Base-by-base conservation (phyloP, 2,113 vertebrate species). In the Barbus barbus region DNA sequence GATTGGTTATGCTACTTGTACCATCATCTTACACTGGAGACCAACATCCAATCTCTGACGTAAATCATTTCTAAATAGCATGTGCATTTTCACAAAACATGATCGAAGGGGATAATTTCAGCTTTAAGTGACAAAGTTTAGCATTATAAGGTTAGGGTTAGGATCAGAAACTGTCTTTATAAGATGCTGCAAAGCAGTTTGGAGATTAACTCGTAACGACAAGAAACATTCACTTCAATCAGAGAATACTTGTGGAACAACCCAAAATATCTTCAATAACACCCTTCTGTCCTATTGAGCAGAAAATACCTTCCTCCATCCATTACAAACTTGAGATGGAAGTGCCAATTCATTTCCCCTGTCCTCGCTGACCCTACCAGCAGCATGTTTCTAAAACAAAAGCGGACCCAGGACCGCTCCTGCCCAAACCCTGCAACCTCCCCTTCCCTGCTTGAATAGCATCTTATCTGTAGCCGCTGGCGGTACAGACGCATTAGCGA, bases 401-500 rank as follows among this genome's bases (percentile, higher is more conserved):
- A 87, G 71, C 12, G 61, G 85, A 26, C 83, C 81, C 28, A 31
- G 51, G 16, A 75, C 81, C 4, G 22, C 28, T 85, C 81, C 82
- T 73, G 31, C 51, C 38, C 38, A 24, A 51, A 31, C 38, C 18
- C 65, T 76, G 41, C 69, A 28, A 14, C 13, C 16, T 51, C 85
- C 84, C 65, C 36, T 72, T 84, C 84, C 56, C 44, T 77, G 60
- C 79, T 83, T 86, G 26, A 87, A 91, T 85, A 87, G 87, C 86
- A 78, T 89, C 86, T 87, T 88, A 85, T 88, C 85, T 86, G 88
- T 86, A 85, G 91, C 90, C 86, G 78, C 22, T 63, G 90, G 90
- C 86, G 56, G 88, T 85, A 85, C 41, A 82, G 92, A 85, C 88
- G 85, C 91, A 93, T 93, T 92, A 92, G 89, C 77, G 82, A 84